Evolutionary conservation across 2,113 vertebrate genomes (phyloP), one percentile per base, ranked within the genome.

Genomic region (Poeciliopsis retropinna): DNA sequence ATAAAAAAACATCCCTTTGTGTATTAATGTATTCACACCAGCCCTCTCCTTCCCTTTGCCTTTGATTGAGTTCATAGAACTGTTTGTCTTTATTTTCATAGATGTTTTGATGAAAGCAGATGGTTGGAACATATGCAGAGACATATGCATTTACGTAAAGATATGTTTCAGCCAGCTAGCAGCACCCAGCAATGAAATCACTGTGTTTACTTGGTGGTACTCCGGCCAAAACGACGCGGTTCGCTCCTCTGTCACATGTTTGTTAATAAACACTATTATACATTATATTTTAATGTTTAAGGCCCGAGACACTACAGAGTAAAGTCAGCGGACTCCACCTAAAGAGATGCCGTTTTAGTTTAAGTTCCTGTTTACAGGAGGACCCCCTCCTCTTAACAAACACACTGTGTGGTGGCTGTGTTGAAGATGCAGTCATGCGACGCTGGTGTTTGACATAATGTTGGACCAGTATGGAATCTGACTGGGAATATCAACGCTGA

Each of bases 381-480:
- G 72, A 71, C 51, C 9, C 11, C 65, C 54, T 61, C 54, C 66
- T 54, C 64, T 51, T 12, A 63, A 78, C 85, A 90, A 91, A 88
- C 83, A 83, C 28, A 32, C 74, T 74, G 76, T 19, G 39, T 12
- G 72, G 77, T 70, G 80, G 85, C 86, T 84, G 84, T 84, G 90
- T 82, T 82, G 83, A 75, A 76, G 70, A 90, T 72, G 88, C 91
- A 90, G 80, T 85, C 87, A 91, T 80, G 92, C 87, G 64, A 68
- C 84, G 91, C 84, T 69, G 54, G 67, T 88, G 82, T 90, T 90
- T 91, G 91, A 90, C 89, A 91, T 91, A 87, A 93, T 91, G 88
- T 91, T 93, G 94, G 91, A 93, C 92, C 88, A 89, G 92, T 93
- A 92, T 94, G 93, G 94, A 92, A 91, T 90, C 90, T 93, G 93